These are phyloP conservation scores for Proctacanthus coquilletti DNA, from an alignment of 1,140 invertebrate species.

Conservation along the genomic window DNA sequence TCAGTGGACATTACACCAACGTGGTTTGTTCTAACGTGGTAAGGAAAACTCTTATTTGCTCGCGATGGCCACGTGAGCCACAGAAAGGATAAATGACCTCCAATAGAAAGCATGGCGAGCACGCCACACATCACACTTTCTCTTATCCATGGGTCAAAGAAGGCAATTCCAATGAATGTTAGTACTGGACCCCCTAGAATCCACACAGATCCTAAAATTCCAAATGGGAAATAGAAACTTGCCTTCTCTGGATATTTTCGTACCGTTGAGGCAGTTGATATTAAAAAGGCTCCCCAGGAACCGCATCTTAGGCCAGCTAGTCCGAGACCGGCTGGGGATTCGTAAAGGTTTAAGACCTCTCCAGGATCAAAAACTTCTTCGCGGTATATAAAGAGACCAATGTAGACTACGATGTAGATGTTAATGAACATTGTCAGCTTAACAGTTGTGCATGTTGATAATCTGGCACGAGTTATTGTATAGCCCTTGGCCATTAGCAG, in stretches of 20 bases:
- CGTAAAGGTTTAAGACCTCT: slow-evolving; percentile 58
- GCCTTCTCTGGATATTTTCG: slow-evolving; percentile 72
- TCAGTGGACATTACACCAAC: slow-evolving; percentile 45
- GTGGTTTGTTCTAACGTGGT: slow-evolving; percentile 70
- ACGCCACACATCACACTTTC: slow-evolving; percentile 50
- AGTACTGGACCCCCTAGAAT: slow-evolving; percentile 64
- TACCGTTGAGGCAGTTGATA: slow-evolving; percentile 64
- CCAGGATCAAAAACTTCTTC: slow-evolving; percentile 6
- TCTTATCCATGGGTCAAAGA: slow-evolving; percentile 78
- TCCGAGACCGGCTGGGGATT: slow-evolving; percentile 74
- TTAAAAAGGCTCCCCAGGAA: slow-evolving; percentile 73
- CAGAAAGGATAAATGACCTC: slow-evolving; percentile 75
- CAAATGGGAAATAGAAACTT: slow-evolving; percentile 56
- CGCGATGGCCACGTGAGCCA: slow-evolving; percentile 61
- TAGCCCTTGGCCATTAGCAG: slow-evolving; percentile 77
- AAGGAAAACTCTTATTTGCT: slow-evolving; percentile 75
- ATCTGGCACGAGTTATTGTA: slow-evolving; percentile 69
- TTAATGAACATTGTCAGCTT: slow-evolving; percentile 72
- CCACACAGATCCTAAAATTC: slow-evolving; percentile 65
- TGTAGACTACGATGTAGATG: slow-evolving; percentile 51
- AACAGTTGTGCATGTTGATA: slow-evolving; percentile 48
- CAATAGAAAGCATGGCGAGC: slow-evolving; percentile 57
- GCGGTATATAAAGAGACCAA: slow-evolving; percentile 62
- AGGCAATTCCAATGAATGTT: slow-evolving; percentile 64
- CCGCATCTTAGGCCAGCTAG: slow-evolving; percentile 58